Evolutionary conservation across 2,888 invertebrate genomes (phyloP), one percentile per base, ranked within the genome.

Genomic region (Oxycera nigricornis): DNA sequence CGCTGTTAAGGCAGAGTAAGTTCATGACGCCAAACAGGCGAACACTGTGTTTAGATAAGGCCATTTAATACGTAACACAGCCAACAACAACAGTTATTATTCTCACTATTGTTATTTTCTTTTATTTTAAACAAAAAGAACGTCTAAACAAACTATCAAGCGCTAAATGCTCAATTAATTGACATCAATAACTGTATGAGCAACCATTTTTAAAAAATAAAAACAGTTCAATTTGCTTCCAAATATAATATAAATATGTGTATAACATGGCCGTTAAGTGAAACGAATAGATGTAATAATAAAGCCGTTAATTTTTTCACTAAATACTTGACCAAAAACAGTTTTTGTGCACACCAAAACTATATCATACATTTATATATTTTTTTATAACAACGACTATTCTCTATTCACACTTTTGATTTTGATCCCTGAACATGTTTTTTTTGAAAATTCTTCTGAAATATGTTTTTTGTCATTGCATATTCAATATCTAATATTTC

Each of bases 31-130:
- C 31, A 72, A 52, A 73, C 75, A 77, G 77, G 76, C 77, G 68
- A 68, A 68, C 72, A 68, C 28, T 28, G n/a, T 26, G n/a, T 59
- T 28, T 28, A 30, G n/a, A 39, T 65, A 65, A 14, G 22, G 39
- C 24, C 24, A 20, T 67, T 77, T 70, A 77, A 77, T 77, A 75
- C 78, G 77, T 77, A 74, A 50, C 73, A 77, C n/a, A 77, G 68
- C 73, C 46, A 57, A 68, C 39, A 52, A 73, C n/a, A 62, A 28
- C 22, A 50, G 70, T 52, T 20, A 35, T 55, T 9, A 17, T 17
- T 30, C 46, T 52, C 9, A n/a, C n/a, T n/a, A n/a, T n/a, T n/a
- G n/a, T n/a, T n/a, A n/a, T n/a, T n/a, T n/a, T n/a, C n/a, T n/a
- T n/a, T n/a, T n/a, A n/a, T n/a, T n/a, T n/a, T n/a, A n/a, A n/a